These are phyloP conservation scores for Homarus gammarus DNA, from an alignment of 2,888 invertebrate genomes.

Conservation along the genomic window DNA sequence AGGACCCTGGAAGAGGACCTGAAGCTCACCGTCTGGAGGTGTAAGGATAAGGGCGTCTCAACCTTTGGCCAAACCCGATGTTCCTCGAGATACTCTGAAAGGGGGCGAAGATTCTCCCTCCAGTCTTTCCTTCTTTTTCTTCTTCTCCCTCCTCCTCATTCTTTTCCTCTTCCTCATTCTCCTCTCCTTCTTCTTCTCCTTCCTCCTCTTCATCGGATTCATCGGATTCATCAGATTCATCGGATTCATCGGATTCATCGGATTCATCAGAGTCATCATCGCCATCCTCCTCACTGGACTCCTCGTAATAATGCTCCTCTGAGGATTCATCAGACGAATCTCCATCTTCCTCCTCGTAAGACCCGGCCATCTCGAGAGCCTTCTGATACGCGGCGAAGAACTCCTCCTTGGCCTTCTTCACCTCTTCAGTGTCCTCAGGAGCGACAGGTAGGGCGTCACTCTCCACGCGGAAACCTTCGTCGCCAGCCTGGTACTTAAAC, in stretches of 20 bases:
- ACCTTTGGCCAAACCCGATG: constrained; percentile 4
- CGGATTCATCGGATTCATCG: constrained; percentile 45
- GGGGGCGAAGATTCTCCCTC: neutral
- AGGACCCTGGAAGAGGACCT: neutral
- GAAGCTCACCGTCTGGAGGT: neutral
- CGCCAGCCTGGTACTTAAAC: constrained; percentile 80
- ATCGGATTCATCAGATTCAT: constrained; percentile 38
- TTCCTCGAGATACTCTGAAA: constrained; percentile 1
- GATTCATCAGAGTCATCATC: too few species aligned
- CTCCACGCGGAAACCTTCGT: constrained; percentile 80
- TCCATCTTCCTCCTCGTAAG: constrained; percentile 31
- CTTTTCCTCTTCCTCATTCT: constrained; percentile 1
- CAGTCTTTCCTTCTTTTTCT: neutral
- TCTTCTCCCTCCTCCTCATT: constrained; percentile 14
- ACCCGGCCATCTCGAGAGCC: constrained; percentile 68
- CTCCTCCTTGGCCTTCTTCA: constrained; percentile 70
- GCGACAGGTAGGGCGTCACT: constrained; percentile 78
- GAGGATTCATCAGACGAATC: constrained; percentile 23
- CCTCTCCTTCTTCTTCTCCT: neutral
- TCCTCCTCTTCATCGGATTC: constrained; percentile 31
- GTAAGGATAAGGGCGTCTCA: constrained; percentile 6
- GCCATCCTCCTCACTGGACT: constrained; percentile 41
- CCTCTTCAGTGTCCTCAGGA: constrained; percentile 74
- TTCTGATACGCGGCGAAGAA: constrained; percentile 73
- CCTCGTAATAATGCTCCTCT: constrained; percentile 33